A percentile compares a stretch with the other conserved stretches of the same genome.
Conservation (phyloP, 2,113 vertebrate genomes). For the Pseudorhombus dupliciocellatus region DNA sequence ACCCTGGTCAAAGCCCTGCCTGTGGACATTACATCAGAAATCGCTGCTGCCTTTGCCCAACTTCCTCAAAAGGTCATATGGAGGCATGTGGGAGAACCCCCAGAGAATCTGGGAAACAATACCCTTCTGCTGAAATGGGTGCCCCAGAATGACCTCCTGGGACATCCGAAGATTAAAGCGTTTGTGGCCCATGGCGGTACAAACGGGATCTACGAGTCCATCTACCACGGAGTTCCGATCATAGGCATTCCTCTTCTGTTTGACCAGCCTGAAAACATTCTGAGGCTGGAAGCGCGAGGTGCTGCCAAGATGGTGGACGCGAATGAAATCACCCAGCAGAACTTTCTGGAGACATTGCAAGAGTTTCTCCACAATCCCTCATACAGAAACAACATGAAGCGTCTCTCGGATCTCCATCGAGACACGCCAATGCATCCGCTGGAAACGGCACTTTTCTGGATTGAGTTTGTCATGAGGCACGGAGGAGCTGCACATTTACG, state of each 20-base stretch:
- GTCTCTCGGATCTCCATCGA: constrained; percentile 72
- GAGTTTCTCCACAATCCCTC: constrained; percentile 74
- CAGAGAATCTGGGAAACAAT: constrained; percentile 76
- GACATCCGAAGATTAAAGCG: constrained; percentile 75
- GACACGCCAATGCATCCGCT: constrained; percentile 71
- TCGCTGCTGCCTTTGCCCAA: constrained; percentile 77
- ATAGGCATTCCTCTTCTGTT: constrained; percentile 76
- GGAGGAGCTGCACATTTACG: constrained; percentile 79
- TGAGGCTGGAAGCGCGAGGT: constrained; percentile 71
- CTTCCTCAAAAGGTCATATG: constrained; percentile 82
- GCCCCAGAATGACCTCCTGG: constrained; percentile 81
- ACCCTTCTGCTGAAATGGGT: constrained; percentile 77
- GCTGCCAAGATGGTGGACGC: constrained; percentile 72
- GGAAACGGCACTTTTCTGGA: constrained; percentile 79
- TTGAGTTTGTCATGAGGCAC: constrained; percentile 79
- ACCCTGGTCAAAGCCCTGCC: constrained; percentile 74
- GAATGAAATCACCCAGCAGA: constrained; percentile 54
- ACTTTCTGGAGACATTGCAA: constrained; percentile 65
- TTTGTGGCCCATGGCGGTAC: constrained; percentile 79
- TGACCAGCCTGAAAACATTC: constrained; percentile 78
- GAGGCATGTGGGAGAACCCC: constrained; percentile 68
- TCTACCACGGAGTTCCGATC: constrained; percentile 78
- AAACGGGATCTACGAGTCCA: constrained; percentile 79
- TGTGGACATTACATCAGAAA: constrained; percentile 69
- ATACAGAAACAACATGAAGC: constrained; percentile 75